A percentile compares a stretch with the other conserved stretches of the same genome.
Evolutionary conservation across 2,113 vertebrate genomes (phyloP).

Genomic region (Eonycteris spelaea): DNA sequence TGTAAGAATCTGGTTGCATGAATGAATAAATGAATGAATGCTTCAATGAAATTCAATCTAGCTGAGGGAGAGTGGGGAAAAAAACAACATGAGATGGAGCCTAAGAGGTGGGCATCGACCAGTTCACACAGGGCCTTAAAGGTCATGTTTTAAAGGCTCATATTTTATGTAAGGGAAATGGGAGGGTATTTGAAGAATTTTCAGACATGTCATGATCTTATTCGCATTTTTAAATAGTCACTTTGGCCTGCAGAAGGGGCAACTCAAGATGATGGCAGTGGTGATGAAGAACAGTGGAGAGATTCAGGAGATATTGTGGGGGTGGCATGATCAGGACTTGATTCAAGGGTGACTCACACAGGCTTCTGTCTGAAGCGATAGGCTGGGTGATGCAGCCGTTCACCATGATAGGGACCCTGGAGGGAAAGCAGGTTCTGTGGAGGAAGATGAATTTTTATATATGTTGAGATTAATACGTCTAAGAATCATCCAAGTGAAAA

Average conservation of each 20-base stretch:
- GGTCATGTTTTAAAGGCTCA: neutral
- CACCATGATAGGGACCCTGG: neutral
- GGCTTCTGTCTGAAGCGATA: neutral
- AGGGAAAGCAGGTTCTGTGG: neutral
- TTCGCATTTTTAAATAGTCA: neutral
- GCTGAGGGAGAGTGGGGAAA: neutral
- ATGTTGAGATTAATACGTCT: neutral
- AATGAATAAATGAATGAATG: neutral
- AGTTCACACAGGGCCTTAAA: neutral
- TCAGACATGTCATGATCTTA: neutral
- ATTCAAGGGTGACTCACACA: neutral
- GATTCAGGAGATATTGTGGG: neutral
- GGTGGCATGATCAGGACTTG: neutral
- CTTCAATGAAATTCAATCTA: neutral
- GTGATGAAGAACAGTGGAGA: neutral
- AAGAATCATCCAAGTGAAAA: slow-evolving; percentile 9
- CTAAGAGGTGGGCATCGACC: neutral
- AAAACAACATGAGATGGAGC: neutral
- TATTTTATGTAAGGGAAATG: neutral
- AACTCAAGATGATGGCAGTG: neutral
- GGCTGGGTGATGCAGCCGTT: neutral
- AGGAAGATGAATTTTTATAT: neutral
- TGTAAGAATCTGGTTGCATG: neutral
- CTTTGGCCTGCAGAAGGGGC: neutral
- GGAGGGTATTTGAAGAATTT: neutral